These are phyloP conservation scores for Strix aluco DNA, from an alignment of 2,113 vertebrate genomes.

Conservation along the genomic window DNA sequence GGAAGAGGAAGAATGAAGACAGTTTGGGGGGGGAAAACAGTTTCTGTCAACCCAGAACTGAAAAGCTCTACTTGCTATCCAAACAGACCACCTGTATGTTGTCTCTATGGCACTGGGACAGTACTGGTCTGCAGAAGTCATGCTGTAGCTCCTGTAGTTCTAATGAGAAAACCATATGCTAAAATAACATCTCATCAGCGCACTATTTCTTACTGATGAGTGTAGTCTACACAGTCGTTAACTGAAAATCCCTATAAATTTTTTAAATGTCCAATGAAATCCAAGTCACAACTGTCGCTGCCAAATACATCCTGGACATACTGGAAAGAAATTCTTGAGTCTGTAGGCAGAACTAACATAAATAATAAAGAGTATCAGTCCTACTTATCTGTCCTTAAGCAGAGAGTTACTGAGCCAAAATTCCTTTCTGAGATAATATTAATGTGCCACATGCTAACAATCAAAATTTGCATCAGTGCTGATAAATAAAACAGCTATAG, in stretches of 20 bases:
- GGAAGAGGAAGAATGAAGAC: background rate
- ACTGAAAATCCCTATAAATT: background rate
- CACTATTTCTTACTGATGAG: background rate
- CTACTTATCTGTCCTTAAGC: background rate
- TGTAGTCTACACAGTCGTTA: background rate
- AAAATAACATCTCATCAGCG: background rate
- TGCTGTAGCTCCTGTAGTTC: background rate
- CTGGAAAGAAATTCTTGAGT: background rate
- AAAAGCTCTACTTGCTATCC: background rate
- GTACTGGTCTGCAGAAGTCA: background rate
- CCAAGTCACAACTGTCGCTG: background rate
- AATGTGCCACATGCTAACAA: background rate
- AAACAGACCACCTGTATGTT: background rate
- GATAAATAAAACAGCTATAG: background rate
- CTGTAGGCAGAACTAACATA: background rate
- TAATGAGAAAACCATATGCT: background rate
- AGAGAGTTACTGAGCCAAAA: background rate
- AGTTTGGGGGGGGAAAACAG: background rate
- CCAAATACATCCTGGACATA: background rate
- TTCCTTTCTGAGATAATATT: background rate
- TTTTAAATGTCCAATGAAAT: background rate
- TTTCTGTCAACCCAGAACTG: background rate
- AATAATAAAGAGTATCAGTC: background rate
- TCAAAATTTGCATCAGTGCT: background rate
- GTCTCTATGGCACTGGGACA: background rate